These are phyloP conservation scores for Xestia sexstrigata DNA, from an alignment of 2,888 invertebrate species.

Conservation along the genomic window DNA sequence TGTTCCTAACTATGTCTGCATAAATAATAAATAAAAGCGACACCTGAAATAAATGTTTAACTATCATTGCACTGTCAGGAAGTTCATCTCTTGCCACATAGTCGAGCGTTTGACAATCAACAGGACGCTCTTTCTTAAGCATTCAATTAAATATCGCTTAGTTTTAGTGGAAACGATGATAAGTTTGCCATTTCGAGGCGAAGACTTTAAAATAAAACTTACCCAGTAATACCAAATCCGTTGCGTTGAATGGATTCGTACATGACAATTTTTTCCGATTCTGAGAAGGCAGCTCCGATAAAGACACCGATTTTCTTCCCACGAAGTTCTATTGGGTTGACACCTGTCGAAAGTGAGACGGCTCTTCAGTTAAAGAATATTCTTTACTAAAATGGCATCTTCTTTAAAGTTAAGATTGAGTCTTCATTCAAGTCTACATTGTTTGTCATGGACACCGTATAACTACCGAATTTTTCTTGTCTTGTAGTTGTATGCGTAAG, in stretches of 20 bases:
- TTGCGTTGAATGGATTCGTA: constrained; percentile 66
- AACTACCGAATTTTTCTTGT: too few relatives aligned
- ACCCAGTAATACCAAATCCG: constrained; percentile 67
- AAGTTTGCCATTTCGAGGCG: neutral
- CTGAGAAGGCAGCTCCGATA: constrained; percentile 85
- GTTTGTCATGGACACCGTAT: neutral
- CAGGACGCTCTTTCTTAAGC: neutral
- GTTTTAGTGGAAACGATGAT: neutral
- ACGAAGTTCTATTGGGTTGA: constrained; percentile 48
- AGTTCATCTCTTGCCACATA: too few relatives aligned
- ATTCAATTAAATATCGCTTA: neutral
- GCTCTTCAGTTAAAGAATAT: neutral
- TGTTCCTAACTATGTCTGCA: neutral
- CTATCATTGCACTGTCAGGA: neutral
- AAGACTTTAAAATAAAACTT: neutral
- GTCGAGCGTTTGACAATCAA: neutral
- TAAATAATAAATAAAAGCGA: neutral
- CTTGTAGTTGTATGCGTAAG: too few relatives aligned
- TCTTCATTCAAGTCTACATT: neutral
- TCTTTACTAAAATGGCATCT: neutral
- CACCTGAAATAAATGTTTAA: neutral
- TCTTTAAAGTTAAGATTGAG: neutral
- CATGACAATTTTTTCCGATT: constrained; percentile 89
- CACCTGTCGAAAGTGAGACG: constrained; percentile 20
- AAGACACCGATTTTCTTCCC: constrained; percentile 51